Evolutionary conservation across 1,140 invertebrate genomes (phyloP), one percentile per base, ranked within the genome.

Genomic region (Spodoptera litura): DNA sequence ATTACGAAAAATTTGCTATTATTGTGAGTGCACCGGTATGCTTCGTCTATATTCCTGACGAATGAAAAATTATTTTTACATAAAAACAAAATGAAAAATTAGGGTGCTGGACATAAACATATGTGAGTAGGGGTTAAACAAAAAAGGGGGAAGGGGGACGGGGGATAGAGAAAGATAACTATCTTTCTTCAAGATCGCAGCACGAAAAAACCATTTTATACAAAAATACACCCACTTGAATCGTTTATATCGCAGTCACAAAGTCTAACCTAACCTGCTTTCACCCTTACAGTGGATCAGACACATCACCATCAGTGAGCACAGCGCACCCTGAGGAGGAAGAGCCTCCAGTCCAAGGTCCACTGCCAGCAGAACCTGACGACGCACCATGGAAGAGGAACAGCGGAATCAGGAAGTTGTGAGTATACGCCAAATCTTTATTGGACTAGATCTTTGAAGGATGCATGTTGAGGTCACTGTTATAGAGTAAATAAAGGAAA

Each of bases 351-450:
- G 99, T 99, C 2, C 98, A 99, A 95, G 99, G 99, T 13, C 99
- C 99, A 31, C 96, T 99, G 83, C 99, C 99, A 71, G 97, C 97
- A 78, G 99, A 99, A 93, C 99, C 99, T 13, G 98, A 99, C 85
- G 99, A 99, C 94, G 99, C 99, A 80, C 97, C 98, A 0, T 98
- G 97, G 97, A 98, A 98, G 91, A 96, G 96, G 86, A 95, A 96
- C 85, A 98, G 97, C 78, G 98, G 98, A 49, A 99, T 99, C 86
- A 96, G 98, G 85, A 98, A 98, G 96, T 98, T 99, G 98, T 99
- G 96, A 97, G 97, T 97, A 87, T n/a, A 59, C 25, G 3, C n/a
- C 3, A 27, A 9, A 27, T 27, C 10, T 27, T 56, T 20, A 20
- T 10, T 0, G 38, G 38, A 44, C 31, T 44, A 44, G 9, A 9